These are phyloP conservation scores for Orthosia cruda DNA, from an alignment of 2,888 invertebrate genomes.

Conservation along the genomic window DNA sequence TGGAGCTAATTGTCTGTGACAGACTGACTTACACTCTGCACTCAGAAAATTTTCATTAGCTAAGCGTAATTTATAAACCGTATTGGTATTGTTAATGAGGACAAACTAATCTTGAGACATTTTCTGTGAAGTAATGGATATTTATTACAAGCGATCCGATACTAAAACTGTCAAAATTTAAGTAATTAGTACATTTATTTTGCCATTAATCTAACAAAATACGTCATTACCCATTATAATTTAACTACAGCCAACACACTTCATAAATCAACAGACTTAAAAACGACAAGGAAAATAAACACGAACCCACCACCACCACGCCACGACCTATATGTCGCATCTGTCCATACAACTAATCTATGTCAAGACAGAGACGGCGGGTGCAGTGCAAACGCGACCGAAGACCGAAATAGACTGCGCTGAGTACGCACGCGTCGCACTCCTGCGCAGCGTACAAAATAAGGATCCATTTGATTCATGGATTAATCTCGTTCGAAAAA, in stretches of 20 bases:
- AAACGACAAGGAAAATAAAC: slow-evolving; percentile 9
- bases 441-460: slow-evolving; percentile 79
- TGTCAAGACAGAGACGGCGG: slow-evolving; percentile 85
- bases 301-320: slow-evolving; percentile 1
- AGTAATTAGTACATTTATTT: background rate
- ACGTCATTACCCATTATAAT: background rate
- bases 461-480: slow-evolving; percentile 80
- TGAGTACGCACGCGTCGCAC: slow-evolving; percentile 78
- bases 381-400: slow-evolving; percentile 82
- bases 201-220: background rate
- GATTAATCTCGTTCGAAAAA: slow-evolving; percentile 53
- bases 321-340: slow-evolving; percentile 58
- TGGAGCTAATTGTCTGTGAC: too few species aligned
- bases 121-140: background rate
- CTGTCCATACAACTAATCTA: slow-evolving; percentile 75
- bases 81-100: background rate
- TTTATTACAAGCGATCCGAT: background rate
- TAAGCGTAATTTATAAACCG: background rate
- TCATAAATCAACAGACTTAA: background rate
- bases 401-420: slow-evolving; percentile 89
- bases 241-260: background rate
- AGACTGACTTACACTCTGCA: too few species aligned
- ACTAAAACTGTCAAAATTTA: background rate
- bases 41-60: background rate
- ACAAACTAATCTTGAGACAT: background rate